These are phyloP conservation scores for Periophthalmodon schlosseri DNA, from an alignment of 2,113 vertebrate species.

Conservation along the genomic window DNA sequence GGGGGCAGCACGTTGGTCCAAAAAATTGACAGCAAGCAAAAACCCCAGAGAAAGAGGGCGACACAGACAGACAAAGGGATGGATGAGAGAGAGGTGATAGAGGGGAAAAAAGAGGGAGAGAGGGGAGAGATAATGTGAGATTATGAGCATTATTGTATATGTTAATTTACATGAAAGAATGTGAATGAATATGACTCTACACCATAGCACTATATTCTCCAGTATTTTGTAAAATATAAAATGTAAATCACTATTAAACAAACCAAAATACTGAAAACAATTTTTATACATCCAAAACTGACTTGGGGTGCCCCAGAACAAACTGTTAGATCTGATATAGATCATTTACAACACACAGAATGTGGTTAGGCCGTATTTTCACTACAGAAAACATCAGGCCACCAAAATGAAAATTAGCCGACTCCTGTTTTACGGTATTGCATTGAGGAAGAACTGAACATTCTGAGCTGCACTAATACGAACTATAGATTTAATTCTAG, in stretches of 20 bases:
- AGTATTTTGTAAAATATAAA: no score
- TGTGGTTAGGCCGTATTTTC: background rate
- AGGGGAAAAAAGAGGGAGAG: background rate
- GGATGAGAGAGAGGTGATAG: conserved; percentile 4
- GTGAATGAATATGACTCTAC: background rate
- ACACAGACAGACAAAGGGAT: background rate
- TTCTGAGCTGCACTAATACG: no score
- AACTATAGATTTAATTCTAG: no score
- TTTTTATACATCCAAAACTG: background rate
- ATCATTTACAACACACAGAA: background rate
- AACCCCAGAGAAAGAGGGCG: conserved; percentile 62
- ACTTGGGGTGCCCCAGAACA: background rate
- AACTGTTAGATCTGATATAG: background rate
- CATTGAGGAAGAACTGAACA: no score
- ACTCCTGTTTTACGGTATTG: background rate
- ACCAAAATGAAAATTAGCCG: background rate
- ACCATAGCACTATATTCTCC: no score
- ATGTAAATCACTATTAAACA: background rate
- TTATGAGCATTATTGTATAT: conserved; percentile 22
- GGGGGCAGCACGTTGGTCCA: conserved; percentile 2
- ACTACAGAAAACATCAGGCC: background rate
- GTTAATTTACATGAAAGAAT: conserved; percentile 17
- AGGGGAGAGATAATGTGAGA: conserved; percentile 36
- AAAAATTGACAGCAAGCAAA: conserved; percentile 4
- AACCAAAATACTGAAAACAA: background rate